phyloP scores from a whole-genome alignment of 1,140 invertebrate species.

The Eurosta solidaginis region DNA sequence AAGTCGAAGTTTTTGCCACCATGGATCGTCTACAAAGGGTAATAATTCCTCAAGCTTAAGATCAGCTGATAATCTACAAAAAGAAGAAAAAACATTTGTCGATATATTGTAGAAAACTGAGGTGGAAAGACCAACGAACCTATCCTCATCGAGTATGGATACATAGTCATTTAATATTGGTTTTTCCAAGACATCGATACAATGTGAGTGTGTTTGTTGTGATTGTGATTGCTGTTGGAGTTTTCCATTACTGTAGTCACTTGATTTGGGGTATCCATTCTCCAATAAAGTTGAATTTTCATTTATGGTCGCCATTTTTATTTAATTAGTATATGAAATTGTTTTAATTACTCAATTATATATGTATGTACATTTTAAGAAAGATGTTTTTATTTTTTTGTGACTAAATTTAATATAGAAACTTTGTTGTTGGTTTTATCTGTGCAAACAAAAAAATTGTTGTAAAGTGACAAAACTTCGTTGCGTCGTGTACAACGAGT shows the following conservation, averaged over 20 bases:
- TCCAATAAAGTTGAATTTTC: neutral
- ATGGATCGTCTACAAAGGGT: conserved; percentile 50
- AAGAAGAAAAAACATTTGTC: neutral
- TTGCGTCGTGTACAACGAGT: too few species aligned
- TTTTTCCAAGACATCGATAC: neutral
- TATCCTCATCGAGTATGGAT: neutral
- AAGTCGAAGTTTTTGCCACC: conserved; percentile 50
- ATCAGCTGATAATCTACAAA: conserved; percentile 42
- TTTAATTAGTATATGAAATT: neutral
- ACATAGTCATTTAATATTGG: neutral
- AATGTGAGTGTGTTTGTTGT: neutral
- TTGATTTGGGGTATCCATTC: neutral
- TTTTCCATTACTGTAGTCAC: neutral
- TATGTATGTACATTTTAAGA: neutral
- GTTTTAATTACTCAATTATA: neutral
- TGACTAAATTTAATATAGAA: neutral
- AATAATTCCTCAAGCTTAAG: conserved; percentile 50
- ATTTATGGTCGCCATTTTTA: neutral
- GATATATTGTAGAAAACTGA: neutral
- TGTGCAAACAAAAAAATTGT: too few species aligned
- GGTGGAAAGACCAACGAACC: neutral
- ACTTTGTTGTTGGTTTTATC: too few species aligned
- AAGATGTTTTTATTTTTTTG: neutral
- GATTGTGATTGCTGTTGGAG: neutral
- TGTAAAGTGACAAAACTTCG: too few species aligned